Evolutionary conservation across 2,888 invertebrate species (phyloP).

Genomic region (Gonocerus acuteangulatus): DNA sequence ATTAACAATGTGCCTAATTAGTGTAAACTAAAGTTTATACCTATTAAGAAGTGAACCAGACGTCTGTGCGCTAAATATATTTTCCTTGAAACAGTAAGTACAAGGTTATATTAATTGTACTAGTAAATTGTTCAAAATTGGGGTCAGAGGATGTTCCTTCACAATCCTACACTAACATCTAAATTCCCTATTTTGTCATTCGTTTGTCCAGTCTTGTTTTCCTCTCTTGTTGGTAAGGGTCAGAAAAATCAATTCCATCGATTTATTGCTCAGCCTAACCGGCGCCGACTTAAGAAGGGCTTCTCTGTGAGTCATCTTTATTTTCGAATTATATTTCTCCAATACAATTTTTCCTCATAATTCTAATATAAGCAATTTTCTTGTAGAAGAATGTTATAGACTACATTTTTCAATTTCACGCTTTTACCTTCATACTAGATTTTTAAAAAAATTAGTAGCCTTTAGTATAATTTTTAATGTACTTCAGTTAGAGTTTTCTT

Average conservation of each 20-base stretch:
- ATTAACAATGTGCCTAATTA: neutral
- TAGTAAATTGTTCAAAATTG: conserved; percentile 18
- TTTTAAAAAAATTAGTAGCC: too few relatives aligned
- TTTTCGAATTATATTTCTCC: conserved; percentile 7
- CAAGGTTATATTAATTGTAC: conserved; percentile 24
- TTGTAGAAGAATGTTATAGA: too few relatives aligned
- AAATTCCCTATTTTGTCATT: neutral
- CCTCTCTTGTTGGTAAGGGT: neutral
- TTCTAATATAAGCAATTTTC: too few relatives aligned
- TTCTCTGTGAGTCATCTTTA: conserved; percentile 11
- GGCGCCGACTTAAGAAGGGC: conserved; percentile 13
- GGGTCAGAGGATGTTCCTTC: conserved; percentile 12
- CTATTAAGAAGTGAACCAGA: neutral
- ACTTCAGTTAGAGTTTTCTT: too few relatives aligned
- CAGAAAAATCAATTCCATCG: conserved; percentile 12
- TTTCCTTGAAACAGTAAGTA: conserved; percentile 14
- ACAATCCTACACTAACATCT: neutral
- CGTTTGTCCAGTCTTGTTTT: neutral
- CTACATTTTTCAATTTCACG: too few relatives aligned
- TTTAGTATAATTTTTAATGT: too few relatives aligned
- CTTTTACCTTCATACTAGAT: too few relatives aligned
- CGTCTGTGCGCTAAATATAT: neutral
- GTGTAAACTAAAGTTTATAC: neutral
- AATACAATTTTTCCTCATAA: too few relatives aligned
- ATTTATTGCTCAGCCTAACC: conserved; percentile 13